A percentile compares a stretch with the other conserved stretches of the same genome.
These are phyloP conservation scores for Parazoanthus swiftii DNA, from an alignment of 92 coral and sea anemone genomes.

Conservation along the genomic window DNA sequence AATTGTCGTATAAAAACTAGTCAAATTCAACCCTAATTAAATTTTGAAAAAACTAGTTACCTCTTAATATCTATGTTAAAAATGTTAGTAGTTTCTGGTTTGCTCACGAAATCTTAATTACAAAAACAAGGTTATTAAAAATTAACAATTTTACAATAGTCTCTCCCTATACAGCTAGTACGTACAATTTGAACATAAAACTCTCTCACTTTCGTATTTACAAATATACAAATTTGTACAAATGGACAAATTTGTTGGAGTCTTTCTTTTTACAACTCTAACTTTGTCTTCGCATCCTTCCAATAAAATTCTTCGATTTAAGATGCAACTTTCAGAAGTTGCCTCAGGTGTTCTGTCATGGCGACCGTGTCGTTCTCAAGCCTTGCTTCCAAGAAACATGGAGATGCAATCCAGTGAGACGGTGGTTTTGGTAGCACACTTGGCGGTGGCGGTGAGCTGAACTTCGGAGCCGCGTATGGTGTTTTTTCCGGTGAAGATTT, in stretches of 20 bases:
- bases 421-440: slow-evolving; percentile 88
- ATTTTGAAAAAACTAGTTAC: slow-evolving; percentile 19
- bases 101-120: slow-evolving; percentile 21
- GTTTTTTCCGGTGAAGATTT: slow-evolving; percentile 56
- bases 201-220: slow-evolving; percentile 67
- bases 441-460: slow-evolving; percentile 92
- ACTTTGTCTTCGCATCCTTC: slow-evolving; percentile 9
- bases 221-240: slow-evolving; percentile 95
- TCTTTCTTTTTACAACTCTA: slow-evolving; percentile 64
- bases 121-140: slow-evolving; percentile 16
- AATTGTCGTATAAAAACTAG: not conserved
- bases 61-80: slow-evolving; percentile 2
- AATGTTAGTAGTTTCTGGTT: not conserved
- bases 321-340: slow-evolving; percentile 76
- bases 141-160: slow-evolving; percentile 41
- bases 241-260: slow-evolving; percentile 79
- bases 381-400: slow-evolving; percentile 37
- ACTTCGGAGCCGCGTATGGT: slow-evolving; percentile 88
- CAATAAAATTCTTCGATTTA: slow-evolving; percentile 39
- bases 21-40: not conserved
- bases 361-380: slow-evolving; percentile 75
- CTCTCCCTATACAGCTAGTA: slow-evolving; percentile 28
- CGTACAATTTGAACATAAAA: slow-evolving; percentile 52
- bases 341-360: slow-evolving; percentile 83
- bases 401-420: slow-evolving; percentile 82